A percentile compares a stretch with the other conserved stretches of the same genome.
Conservation (phyloP, 2,113 vertebrate species). For the Malurus cyaneus region DNA sequence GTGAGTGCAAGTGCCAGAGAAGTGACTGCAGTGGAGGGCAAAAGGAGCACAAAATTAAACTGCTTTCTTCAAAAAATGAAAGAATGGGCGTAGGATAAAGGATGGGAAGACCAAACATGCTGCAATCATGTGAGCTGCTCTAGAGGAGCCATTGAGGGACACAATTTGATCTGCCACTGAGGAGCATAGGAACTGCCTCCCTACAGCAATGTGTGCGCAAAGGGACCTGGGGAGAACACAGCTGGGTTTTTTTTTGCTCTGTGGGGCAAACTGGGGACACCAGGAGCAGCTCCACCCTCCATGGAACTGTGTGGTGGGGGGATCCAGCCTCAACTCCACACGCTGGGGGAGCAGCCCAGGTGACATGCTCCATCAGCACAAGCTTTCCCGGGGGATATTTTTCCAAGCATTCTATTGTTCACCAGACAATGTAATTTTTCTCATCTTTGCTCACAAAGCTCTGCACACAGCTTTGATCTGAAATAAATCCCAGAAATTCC, state of each 20-base stretch:
- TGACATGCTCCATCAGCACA: rapidly evolving
- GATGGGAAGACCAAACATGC: neutral
- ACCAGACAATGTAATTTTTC: neutral
- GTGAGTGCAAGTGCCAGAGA: neutral
- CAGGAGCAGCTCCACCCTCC: neutral
- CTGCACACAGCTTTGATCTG: neutral
- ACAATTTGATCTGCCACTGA: neutral
- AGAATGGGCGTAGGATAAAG: neutral
- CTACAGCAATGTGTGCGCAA: rapidly evolving
- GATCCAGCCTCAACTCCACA: neutral
- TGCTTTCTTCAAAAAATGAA: neutral
- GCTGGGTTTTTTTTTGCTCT: rapidly evolving
- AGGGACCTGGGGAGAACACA: rapidly evolving
- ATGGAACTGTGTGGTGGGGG: rapidly evolving
- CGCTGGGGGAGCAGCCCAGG: neutral
- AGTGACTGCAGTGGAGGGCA: neutral
- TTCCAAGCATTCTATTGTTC: neutral
- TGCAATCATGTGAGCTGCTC: neutral
- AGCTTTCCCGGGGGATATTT: neutral
- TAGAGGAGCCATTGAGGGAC: neutral
- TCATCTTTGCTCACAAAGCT: neutral
- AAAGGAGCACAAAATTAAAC: neutral
- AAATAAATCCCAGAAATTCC: conserved; percentile 53
- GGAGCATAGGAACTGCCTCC: neutral
- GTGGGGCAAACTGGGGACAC: neutral